A percentile compares a stretch with the other conserved stretches of the same genome.
phyloP scores from a whole-genome alignment of 2,888 invertebrate genomes.

The Pristionchus mayeri region DNA sequence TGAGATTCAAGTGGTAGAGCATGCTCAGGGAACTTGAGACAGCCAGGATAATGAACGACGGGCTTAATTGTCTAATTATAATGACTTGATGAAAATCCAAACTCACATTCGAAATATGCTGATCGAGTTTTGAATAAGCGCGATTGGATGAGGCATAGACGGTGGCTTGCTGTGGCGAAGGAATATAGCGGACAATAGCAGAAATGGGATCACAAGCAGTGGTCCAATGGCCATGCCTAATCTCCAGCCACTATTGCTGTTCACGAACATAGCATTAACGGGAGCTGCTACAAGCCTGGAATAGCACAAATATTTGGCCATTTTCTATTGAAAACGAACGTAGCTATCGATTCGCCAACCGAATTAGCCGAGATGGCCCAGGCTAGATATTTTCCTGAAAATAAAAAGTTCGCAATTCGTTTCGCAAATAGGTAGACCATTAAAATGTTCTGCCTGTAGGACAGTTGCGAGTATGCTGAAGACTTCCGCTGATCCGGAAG shows the following conservation, averaged over 20 bases:
- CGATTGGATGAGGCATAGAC: neutral
- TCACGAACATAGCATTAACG: neutral
- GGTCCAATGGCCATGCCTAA: neutral
- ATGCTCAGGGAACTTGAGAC: too few species aligned
- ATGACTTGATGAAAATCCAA: neutral
- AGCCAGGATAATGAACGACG: too few species aligned
- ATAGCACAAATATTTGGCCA: too few species aligned
- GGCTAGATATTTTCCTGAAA: too few species aligned
- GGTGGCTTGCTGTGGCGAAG: neutral
- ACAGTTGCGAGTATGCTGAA: neutral
- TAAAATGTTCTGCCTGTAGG: neutral
- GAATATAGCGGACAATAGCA: neutral
- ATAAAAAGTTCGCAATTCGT: too few species aligned
- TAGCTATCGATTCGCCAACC: too few species aligned
- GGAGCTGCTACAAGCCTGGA: neutral
- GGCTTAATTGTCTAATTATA: too few species aligned
- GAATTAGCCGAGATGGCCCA: too few species aligned
- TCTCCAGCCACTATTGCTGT: neutral
- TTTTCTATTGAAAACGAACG: too few species aligned
- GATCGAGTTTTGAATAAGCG: neutral
- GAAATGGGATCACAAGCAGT: neutral
- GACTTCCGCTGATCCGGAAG: neutral
- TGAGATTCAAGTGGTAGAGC: too few species aligned
- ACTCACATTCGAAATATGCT: neutral
- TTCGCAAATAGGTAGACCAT: too few species aligned